These are phyloP conservation scores for Nasua narica DNA, from an alignment of 2,797 vertebrate genomes.

Conservation along the genomic window DNA sequence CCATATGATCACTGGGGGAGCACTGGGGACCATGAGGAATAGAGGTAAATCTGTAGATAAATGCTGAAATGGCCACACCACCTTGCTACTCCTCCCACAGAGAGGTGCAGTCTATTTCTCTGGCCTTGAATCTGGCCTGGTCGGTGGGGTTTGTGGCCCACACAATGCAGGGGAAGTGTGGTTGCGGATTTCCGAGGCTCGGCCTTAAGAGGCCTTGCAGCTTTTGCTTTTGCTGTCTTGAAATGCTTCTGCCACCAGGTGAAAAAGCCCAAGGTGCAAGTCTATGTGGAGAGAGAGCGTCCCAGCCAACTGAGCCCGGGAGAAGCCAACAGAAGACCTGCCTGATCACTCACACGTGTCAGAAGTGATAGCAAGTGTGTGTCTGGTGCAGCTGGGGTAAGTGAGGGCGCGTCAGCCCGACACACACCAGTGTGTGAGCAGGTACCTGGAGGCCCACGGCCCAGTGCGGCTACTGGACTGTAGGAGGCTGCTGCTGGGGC, in stretches of 20 bases:
- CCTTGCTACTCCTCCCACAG: neutral
- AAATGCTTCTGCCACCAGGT: rapidly evolving
- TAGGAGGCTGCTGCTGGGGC: rapidly evolving
- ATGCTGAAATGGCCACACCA: rapidly evolving
- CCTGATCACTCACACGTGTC: rapidly evolving
- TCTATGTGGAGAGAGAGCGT: rapidly evolving
- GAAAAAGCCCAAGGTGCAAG: neutral
- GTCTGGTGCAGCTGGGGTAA: rapidly evolving
- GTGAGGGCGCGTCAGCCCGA: rapidly evolving
- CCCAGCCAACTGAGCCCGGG: neutral
- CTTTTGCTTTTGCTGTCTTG: neutral
- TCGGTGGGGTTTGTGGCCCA: rapidly evolving
- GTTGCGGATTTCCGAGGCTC: neutral
- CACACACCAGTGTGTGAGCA: rapidly evolving
- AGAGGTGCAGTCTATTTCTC: rapidly evolving
- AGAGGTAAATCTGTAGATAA: neutral
- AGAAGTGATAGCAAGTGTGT: neutral
- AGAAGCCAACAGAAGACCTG: neutral
- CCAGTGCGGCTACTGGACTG: rapidly evolving
- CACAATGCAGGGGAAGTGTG: rapidly evolving
- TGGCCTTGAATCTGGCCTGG: neutral
- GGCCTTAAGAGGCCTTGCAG: neutral
- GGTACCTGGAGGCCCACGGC: rapidly evolving
- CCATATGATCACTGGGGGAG: rapidly evolving
- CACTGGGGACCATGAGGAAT: neutral